A percentile compares a stretch with the other conserved stretches of the same genome.
Conservation (phyloP, 2,888 invertebrate genomes). For the Bellardia pandia region DNA sequence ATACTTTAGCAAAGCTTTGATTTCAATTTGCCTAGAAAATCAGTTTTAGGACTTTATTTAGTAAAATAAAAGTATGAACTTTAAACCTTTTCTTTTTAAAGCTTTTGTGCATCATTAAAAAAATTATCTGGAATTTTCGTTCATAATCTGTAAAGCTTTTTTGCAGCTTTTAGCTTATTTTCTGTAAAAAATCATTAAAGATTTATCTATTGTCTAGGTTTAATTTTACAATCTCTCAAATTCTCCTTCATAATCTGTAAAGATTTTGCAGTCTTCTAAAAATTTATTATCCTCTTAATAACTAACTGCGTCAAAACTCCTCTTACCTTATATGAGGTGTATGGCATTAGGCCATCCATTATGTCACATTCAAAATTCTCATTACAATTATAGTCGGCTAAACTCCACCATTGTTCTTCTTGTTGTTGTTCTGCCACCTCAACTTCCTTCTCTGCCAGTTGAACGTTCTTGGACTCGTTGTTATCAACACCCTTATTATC, state of each 20-base stretch:
- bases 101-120: too few species aligned
- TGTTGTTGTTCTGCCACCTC: not conserved
- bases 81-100: too few species aligned
- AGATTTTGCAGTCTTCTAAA: not conserved
- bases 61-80: too few species aligned
- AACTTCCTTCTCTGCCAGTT: constrained; percentile 82
- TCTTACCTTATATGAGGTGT: constrained; percentile 93
- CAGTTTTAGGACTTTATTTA: too few species aligned
- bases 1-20: not conserved
- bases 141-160: too few species aligned
- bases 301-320: not conserved
- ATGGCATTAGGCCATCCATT: constrained; percentile 92
- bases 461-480: constrained; percentile 86
- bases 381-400: constrained; percentile 84
- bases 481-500: constrained; percentile 88
- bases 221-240: not conserved
- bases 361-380: constrained; percentile 87
- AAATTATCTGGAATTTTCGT: too few species aligned
- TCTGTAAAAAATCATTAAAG: too few species aligned
- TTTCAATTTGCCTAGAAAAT: too few species aligned
- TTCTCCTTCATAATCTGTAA: not conserved
- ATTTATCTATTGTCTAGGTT: not conserved
- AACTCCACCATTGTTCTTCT: constrained; percentile 89
- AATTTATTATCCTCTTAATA: constrained; percentile 21
- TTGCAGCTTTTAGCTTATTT: too few species aligned